phyloP scores from a whole-genome alignment of 2,113 vertebrate species.

The Lasiurus borealis region DNA sequence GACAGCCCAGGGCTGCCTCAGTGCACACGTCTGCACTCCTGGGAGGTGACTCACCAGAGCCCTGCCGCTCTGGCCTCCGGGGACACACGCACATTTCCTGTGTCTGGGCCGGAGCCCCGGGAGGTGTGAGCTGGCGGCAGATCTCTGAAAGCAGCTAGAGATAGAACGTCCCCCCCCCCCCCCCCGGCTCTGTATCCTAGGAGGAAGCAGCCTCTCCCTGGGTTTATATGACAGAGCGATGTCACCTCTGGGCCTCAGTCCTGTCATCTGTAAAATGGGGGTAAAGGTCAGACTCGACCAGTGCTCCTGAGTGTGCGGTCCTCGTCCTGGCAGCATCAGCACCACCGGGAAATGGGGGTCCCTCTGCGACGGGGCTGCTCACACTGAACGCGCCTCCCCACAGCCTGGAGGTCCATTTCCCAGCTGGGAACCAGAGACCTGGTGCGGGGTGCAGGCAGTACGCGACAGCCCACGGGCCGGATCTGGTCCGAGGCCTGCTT shows the following conservation, averaged over 20 bases:
- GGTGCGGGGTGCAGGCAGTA: not conserved
- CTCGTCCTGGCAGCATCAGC: not conserved
- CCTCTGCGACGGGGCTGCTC: not conserved
- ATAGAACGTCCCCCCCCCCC: not conserved
- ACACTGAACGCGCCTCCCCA: not conserved
- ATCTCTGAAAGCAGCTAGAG: not conserved
- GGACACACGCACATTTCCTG: constrained; percentile 63
- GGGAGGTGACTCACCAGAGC: constrained; percentile 68
- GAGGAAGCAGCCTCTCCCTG: not conserved
- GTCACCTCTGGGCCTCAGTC: not conserved
- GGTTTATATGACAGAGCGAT: not conserved
- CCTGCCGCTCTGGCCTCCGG: constrained; percentile 26
- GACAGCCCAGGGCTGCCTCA: not conserved
- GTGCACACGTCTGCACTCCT: not conserved
- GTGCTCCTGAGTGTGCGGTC: not conserved
- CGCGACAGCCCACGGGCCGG: not conserved
- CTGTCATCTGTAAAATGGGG: constrained; percentile 34
- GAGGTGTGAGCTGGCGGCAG: constrained; percentile 34
- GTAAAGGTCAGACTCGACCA: not conserved
- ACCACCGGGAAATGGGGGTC: not conserved
- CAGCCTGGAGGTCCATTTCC: not conserved
- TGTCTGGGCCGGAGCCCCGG: not conserved
- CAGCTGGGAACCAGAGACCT: not conserved
- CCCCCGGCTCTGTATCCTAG: not conserved
- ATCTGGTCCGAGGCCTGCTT: not conserved